phyloP scores from a whole-genome alignment of 1,140 invertebrate genomes.

The Drosophila melanica region DNA sequence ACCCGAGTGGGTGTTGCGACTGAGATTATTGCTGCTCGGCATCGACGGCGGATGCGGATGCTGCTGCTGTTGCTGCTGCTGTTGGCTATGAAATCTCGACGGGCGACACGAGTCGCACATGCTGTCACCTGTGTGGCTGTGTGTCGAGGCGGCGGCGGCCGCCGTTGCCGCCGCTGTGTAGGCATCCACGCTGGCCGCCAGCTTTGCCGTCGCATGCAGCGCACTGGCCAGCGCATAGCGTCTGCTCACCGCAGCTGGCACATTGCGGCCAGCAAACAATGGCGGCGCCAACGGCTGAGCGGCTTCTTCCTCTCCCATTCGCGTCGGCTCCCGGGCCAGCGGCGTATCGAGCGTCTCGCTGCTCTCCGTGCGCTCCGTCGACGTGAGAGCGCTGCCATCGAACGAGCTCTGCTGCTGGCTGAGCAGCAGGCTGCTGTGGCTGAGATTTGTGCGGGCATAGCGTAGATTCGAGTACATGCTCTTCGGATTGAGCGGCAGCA shows the following conservation, averaged over 20 bases:
- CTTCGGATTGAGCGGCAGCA: conserved; percentile 29
- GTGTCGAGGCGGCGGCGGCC: conserved; percentile 15
- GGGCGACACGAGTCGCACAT: conserved; percentile 73
- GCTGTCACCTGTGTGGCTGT: conserved; percentile 50
- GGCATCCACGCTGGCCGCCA: conserved; percentile 72
- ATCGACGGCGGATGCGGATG: conserved; percentile 8
- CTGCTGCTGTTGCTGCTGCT: conserved; percentile 27
- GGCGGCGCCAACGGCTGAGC: conserved; percentile 9
- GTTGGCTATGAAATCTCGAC: conserved; percentile 39
- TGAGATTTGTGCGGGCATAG: conserved; percentile 76
- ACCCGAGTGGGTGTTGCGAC: conserved; percentile 48
- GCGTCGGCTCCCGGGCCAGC: conserved; percentile 7
- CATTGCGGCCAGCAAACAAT: conserved; percentile 18
- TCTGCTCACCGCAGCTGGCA: conserved; percentile 19
- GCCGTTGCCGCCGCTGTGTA: conserved; percentile 71
- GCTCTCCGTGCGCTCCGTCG: conserved; percentile 73
- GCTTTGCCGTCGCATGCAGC: conserved; percentile 69
- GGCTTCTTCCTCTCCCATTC: conserved; percentile 8
- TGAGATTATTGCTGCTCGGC: conserved; percentile 44
- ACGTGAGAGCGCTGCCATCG: conserved; percentile 51
- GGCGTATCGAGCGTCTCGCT: conserved; percentile 66
- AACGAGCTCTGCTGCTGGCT: conserved; percentile 71
- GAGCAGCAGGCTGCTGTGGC: conserved; percentile 75
- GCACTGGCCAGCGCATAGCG: conserved; percentile 68
- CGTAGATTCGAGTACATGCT: conserved; percentile 64